phyloP scores from a whole-genome alignment of 2,888 invertebrate species.

The Catocala fraxini region DNA sequence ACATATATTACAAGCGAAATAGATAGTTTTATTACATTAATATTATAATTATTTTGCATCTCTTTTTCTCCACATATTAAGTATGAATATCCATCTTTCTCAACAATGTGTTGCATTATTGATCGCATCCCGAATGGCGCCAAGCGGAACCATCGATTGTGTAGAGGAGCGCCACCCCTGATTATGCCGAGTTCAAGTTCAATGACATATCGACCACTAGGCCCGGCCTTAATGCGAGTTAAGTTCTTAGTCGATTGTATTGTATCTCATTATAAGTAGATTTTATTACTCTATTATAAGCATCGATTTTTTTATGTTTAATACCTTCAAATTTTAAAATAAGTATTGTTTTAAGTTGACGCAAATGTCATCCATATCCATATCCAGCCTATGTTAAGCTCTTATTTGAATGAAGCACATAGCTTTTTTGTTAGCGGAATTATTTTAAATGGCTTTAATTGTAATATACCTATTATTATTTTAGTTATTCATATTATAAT shows the following conservation, averaged over 20 bases:
- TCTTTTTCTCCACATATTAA: neutral
- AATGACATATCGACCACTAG: slow-evolving; percentile 68
- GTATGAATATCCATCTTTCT: slow-evolving; percentile 1
- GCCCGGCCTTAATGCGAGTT: slow-evolving; percentile 15
- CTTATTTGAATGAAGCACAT: too few species aligned
- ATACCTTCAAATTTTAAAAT: neutral
- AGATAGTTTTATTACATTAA: too few species aligned
- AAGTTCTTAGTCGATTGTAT: slow-evolving; percentile 31
- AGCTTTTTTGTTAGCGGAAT: too few species aligned
- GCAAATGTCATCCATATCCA: too few species aligned
- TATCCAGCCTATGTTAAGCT: too few species aligned
- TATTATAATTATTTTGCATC: too few species aligned
- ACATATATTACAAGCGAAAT: too few species aligned
- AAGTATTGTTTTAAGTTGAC: too few species aligned
- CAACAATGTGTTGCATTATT: slow-evolving; percentile 21
- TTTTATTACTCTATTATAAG: neutral
- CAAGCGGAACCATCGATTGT: slow-evolving; percentile 39
- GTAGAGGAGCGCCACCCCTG: slow-evolving; percentile 51
- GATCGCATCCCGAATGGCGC: slow-evolving; percentile 41
- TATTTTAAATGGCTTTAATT: too few species aligned
- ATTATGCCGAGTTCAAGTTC: slow-evolving; percentile 68
- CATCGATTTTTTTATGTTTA: neutral
- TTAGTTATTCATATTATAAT: too few species aligned
- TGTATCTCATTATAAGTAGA: slow-evolving; percentile 2
- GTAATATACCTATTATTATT: too few species aligned